These are phyloP conservation scores for Galeruca laticollis DNA, from an alignment of 2,888 invertebrate genomes.

Conservation along the genomic window DNA sequence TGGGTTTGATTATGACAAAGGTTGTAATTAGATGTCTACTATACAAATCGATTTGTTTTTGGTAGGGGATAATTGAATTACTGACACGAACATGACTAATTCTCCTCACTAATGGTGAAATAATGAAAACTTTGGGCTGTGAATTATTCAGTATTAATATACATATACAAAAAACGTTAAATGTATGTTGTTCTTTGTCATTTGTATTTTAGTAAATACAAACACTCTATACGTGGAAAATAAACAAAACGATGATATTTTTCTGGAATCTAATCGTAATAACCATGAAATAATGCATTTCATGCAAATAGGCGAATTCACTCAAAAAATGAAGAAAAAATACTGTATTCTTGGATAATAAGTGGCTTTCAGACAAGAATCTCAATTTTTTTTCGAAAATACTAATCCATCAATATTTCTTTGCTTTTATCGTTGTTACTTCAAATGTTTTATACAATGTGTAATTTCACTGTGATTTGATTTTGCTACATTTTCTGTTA, in stretches of 20 bases:
- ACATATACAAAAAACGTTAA: neutral
- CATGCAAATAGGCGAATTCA: too few species aligned
- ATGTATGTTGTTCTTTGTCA: neutral
- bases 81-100: conserved; percentile 45
- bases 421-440: too few species aligned
- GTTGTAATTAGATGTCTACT: conserved; percentile 39
- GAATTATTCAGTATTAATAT: conserved; percentile 3
- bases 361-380: too few species aligned
- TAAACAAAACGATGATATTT: neutral
- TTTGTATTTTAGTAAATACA: neutral
- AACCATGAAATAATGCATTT: too few species aligned
- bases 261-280: neutral
- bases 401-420: too few species aligned
- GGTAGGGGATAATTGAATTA: conserved; percentile 42
- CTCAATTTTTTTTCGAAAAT: too few species aligned
- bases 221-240: neutral
- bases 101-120: conserved; percentile 41
- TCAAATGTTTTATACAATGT: too few species aligned
- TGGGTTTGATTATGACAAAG: conserved; percentile 44
- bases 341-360: too few species aligned
- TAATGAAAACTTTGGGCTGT: conserved; percentile 38
- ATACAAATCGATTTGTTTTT: conserved; percentile 40
- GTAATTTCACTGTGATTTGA: too few species aligned
- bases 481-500: too few species aligned
- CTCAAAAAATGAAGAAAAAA: too few species aligned